Percentiles rank a stretch among this genome's conserved stretches.
Conservation (phyloP, 2,888 invertebrate species). For the Bimastos eiseni region DNA sequence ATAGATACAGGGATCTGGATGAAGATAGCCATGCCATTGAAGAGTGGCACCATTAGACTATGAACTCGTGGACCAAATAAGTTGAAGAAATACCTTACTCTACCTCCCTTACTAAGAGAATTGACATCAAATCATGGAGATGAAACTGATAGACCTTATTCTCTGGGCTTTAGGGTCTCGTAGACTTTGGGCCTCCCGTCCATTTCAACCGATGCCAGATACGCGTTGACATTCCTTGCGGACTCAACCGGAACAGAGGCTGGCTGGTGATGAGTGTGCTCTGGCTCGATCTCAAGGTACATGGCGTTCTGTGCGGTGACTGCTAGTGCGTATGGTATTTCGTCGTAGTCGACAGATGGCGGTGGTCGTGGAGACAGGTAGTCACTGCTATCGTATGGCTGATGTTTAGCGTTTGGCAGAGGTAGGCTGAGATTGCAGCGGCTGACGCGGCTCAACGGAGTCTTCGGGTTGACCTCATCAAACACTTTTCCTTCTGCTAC, state of each 20-base stretch:
- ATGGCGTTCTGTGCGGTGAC: not conserved
- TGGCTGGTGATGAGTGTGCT: not conserved
- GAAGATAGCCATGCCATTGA: not conserved
- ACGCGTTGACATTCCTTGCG: not conserved
- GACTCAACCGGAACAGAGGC: not conserved
- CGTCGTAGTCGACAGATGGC: not conserved
- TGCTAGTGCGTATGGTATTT: not conserved
- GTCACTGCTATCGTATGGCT: not conserved
- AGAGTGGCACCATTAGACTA: not conserved
- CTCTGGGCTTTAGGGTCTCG: not conserved
- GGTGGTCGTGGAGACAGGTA: not conserved
- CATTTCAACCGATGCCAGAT: not conserved
- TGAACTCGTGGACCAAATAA: not conserved
- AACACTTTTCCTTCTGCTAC: not conserved
- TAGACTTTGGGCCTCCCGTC: not conserved
- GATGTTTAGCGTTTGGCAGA: not conserved
- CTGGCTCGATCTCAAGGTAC: not conserved
- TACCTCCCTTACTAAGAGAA: not conserved
- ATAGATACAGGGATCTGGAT: not conserved
- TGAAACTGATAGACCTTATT: not conserved
- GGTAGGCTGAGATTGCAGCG: not conserved
- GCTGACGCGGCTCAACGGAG: not conserved
- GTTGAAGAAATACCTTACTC: not conserved
- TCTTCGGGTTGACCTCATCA: not conserved
- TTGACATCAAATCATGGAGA: not conserved